These are phyloP conservation scores for Acanthosoma haemorrhoidale DNA, from an alignment of 2,888 invertebrate genomes.

Conservation along the genomic window DNA sequence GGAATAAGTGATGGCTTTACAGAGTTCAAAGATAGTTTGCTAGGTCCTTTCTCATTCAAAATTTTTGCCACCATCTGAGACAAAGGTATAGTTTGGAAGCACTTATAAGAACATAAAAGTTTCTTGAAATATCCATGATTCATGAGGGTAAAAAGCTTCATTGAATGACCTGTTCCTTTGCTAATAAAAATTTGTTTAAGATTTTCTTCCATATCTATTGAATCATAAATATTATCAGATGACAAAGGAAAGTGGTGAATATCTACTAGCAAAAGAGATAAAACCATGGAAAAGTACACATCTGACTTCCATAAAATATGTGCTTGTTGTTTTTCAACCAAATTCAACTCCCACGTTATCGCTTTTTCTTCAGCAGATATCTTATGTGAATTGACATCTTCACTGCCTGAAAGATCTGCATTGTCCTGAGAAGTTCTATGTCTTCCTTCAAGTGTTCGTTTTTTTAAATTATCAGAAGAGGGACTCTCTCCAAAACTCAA, in stretches of 20 bases:
- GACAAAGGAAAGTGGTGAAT: slow-evolving; percentile 32
- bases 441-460: no score
- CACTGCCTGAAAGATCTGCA: neutral
- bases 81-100: slow-evolving; percentile 2
- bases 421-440: no score
- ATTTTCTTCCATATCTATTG: slow-evolving; percentile 18
- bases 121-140: slow-evolving; percentile 28
- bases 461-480: neutral
- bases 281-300: neutral
- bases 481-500: neutral
- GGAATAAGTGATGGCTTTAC: no score
- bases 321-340: neutral
- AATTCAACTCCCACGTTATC: neutral
- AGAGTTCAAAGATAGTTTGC: neutral
- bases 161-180: slow-evolving; percentile 17
- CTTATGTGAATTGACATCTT: neutral
- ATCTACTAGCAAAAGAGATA: slow-evolving; percentile 16
- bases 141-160: slow-evolving; percentile 11
- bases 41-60: neutral
- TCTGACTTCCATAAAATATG: neutral
- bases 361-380: neutral
- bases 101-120: neutral
- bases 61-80: neutral
- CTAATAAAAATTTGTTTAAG: neutral
- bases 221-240: slow-evolving; percentile 27